A percentile compares a stretch with the other conserved stretches of the same genome.
These are phyloP conservation scores for Ceriagrion tenellum DNA, from an alignment of 2,888 invertebrate species.

Conservation along the genomic window DNA sequence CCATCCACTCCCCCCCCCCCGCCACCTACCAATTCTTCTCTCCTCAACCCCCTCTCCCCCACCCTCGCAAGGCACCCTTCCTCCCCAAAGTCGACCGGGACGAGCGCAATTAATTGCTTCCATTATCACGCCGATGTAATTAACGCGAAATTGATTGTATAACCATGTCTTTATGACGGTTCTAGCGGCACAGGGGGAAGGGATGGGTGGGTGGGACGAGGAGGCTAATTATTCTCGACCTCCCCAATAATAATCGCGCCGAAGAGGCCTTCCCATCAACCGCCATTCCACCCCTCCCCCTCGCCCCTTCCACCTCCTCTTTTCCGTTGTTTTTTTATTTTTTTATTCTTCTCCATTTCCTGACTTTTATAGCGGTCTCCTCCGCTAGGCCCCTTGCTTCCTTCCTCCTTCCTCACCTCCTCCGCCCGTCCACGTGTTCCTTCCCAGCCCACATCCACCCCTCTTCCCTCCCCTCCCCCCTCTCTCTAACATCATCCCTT, in stretches of 20 bases:
- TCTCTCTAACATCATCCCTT: too few relatives aligned
- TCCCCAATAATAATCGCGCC: neutral
- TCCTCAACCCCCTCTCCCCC: too few relatives aligned
- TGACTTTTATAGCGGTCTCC: constrained; percentile 23
- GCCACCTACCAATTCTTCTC: too few relatives aligned
- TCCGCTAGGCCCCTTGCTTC: neutral
- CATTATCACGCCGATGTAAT: neutral
- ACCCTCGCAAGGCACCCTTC: neutral
- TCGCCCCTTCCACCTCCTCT: neutral
- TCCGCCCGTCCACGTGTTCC: neutral
- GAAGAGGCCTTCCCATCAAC: neutral
- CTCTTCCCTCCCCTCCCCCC: neutral
- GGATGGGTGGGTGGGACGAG: neutral
- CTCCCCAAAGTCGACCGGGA: neutral
- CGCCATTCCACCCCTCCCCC: neutral
- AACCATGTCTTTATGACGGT: neutral
- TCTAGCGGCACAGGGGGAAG: neutral
- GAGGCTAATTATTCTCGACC: neutral
- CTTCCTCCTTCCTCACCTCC: neutral
- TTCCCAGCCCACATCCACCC: neutral
- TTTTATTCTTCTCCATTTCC: neutral
- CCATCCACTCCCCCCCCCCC: too few relatives aligned
- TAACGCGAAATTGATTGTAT: neutral
- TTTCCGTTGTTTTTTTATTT: neutral
- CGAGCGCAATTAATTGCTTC: neutral